Base-by-base conservation (phyloP, 2,888 invertebrate genomes). In the Callimorpha dominula region DNA sequence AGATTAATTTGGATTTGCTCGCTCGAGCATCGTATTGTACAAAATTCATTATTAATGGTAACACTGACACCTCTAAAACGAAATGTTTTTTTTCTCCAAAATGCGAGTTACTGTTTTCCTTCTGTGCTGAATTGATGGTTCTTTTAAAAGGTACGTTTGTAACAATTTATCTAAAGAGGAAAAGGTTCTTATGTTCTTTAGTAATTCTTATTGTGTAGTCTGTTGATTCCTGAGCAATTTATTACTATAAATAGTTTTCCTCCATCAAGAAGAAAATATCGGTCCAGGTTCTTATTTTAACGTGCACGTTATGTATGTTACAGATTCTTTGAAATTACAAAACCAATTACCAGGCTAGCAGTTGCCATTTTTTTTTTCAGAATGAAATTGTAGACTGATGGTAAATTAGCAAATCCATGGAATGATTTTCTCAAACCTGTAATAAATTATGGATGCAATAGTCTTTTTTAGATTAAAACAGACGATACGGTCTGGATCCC, bases 21-120 rank as follows among this genome's bases (percentile, higher is more conserved):
- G 54, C 71, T 74, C 60, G 71, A 77, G 72, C 76, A 74, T 77
- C 72, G 73, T 76, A 79, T 78, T 81, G 72, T 76, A 72, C 63
- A 75, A 73, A 77, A 79, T 84, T 78, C 81, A 79, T 83, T 86
- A 86, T 86, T 83, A 86, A 86, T 83, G 81, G 75, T 71, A 15
- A 17, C 8, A 65, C 70, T 76, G 83, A 82, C 84, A 76, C 81
- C 76, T 77, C 70, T 73, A 76, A 76, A 78, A 81, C 76, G 78
- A 78, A 83, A 79, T 76, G 79, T 73, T 73, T 17, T 68, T 72
- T 81, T 78, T 74, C 71, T 49, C 11, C n/a, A 49, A 73, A 81
- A 76, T 68, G 67, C 81, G 73, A 72, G 67, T 73, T 71, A 83
- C 74, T 76, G 74, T 78, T 83, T 79, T 78, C 70, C 72, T 71